Conservation (phyloP, 2,888 invertebrate species). For the Drosophila sordidapex region DNA sequence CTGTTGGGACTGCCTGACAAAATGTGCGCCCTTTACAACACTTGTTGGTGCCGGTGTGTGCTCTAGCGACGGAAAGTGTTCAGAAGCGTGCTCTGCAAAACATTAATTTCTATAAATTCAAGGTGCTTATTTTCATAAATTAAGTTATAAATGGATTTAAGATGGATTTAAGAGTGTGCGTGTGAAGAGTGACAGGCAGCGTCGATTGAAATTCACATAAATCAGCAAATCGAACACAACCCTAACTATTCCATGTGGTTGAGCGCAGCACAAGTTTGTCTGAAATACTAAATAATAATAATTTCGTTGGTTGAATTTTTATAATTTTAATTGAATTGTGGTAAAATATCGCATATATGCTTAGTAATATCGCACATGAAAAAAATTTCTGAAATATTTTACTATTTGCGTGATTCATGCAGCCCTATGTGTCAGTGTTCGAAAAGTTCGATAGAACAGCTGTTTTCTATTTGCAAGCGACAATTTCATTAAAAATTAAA, state of each 20-base stretch:
- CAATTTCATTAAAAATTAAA: constrained; percentile 23
- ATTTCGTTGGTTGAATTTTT: background rate
- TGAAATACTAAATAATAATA: background rate
- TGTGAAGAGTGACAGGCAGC: background rate
- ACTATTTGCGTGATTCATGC: constrained; percentile 3
- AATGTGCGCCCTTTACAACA: constrained; percentile 1
- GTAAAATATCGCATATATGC: background rate
- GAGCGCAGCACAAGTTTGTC: background rate
- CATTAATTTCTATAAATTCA: constrained; percentile 21
- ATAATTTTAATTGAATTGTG: background rate
- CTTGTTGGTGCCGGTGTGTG: constrained; percentile 55
- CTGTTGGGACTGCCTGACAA: constrained; percentile 17
- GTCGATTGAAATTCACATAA: background rate
- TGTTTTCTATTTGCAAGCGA: constrained; percentile 58
- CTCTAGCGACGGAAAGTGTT: constrained; percentile 30
- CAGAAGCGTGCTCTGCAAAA: constrained; percentile 34
- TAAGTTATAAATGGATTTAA: background rate
- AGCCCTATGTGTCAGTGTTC: constrained; percentile 40
- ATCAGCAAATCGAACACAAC: constrained; percentile 8
- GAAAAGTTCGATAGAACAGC: constrained; percentile 43
- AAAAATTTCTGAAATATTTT: background rate
- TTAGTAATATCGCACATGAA: background rate
- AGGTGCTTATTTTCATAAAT: constrained; percentile 30
- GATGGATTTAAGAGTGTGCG: background rate
- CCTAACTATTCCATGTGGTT: constrained; percentile 37